phyloP scores from a whole-genome alignment of 2,888 invertebrate genomes.

The Ichneumoninae sp. region DNA sequence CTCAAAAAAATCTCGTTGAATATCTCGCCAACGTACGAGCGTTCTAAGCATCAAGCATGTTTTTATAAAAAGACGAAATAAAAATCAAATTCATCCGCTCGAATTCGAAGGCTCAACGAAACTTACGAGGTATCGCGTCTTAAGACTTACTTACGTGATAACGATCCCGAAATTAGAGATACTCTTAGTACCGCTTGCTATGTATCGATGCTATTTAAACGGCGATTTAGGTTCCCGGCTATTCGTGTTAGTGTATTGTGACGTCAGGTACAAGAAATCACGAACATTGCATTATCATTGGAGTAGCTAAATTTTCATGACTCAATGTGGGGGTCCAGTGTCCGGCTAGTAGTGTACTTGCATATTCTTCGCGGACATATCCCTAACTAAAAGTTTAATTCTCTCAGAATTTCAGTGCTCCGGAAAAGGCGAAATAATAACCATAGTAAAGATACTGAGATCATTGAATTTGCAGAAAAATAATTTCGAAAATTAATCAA shows the following conservation, averaged over 20 bases:
- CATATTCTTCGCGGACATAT: too few relatives aligned
- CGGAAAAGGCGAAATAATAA: too few relatives aligned
- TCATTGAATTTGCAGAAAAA: too few relatives aligned
- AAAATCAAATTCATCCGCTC: constrained; percentile 48
- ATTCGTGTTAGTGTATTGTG: background rate
- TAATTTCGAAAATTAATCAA: too few relatives aligned
- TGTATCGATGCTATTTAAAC: constrained; percentile 52
- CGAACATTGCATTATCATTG: background rate
- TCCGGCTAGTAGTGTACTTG: too few relatives aligned
- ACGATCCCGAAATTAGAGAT: constrained; percentile 40
- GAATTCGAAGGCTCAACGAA: constrained; percentile 49
- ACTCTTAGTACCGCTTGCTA: constrained; percentile 36
- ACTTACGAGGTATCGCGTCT: constrained; percentile 40
- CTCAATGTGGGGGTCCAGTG: background rate
- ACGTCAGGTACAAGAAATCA: background rate
- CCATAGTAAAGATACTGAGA: too few relatives aligned
- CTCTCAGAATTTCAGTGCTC: too few relatives aligned
- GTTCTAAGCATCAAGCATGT: constrained; percentile 4
- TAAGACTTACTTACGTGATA: constrained; percentile 47
- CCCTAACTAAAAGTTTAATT: too few relatives aligned
- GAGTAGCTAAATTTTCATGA: background rate
- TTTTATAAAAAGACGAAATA: constrained; percentile 23
- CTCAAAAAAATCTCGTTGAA: constrained; percentile 7
- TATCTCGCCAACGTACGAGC: background rate
- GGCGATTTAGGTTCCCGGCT: constrained; percentile 7